phyloP scores from a whole-genome alignment of 2,888 invertebrate species.

The Drosophila mimetica region DNA sequence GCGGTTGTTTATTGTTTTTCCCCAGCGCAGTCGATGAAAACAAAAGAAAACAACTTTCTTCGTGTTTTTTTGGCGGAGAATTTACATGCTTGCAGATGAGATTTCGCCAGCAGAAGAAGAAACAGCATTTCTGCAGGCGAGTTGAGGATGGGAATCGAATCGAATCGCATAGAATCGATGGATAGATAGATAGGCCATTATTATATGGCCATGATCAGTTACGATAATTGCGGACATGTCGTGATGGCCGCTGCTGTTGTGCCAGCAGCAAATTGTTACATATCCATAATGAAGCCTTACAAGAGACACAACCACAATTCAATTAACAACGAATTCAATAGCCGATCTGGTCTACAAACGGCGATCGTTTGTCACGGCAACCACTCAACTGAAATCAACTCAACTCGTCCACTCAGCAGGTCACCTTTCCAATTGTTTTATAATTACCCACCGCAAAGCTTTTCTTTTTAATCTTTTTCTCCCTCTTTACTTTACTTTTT shows the following conservation, averaged over 20 bases:
- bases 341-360: constrained; percentile 25
- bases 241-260: constrained; percentile 14
- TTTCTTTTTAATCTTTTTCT: constrained; percentile 35
- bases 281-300: constrained; percentile 55
- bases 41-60: constrained; percentile 39
- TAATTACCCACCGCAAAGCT: constrained; percentile 50
- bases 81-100: constrained; percentile 25
- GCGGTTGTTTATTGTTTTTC: constrained; percentile 43
- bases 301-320: constrained; percentile 32
- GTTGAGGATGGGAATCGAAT: neutral
- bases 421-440: constrained; percentile 73
- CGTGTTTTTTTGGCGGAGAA: constrained; percentile 16
- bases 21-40: constrained; percentile 6
- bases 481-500: constrained; percentile 26
- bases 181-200: constrained; percentile 6
- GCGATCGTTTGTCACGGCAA: constrained; percentile 47
- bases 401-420: constrained; percentile 20
- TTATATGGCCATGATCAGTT: constrained; percentile 28
- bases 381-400: constrained; percentile 30
- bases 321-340: constrained; percentile 47
- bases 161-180: neutral
- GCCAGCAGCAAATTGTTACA: constrained; percentile 16
- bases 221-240: constrained; percentile 25
- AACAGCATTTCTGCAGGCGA: constrained; percentile 1
- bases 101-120: neutral